These are phyloP conservation scores for Hofmannophila pseudospretella DNA, from an alignment of 2,888 invertebrate species.

Conservation along the genomic window DNA sequence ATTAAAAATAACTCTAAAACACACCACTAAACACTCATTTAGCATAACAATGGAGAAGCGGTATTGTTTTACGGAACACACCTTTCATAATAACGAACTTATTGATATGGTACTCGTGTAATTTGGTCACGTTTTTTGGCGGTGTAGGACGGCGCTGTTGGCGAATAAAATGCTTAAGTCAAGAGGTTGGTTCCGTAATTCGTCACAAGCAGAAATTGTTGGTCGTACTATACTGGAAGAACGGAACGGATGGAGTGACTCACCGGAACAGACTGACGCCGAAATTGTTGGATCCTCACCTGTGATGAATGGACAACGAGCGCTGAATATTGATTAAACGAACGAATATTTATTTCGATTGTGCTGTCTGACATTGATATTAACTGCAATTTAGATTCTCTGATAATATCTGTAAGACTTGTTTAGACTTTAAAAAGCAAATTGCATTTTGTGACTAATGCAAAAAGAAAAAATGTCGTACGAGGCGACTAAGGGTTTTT, in stretches of 20 bases:
- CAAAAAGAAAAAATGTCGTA: no score
- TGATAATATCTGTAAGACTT: background rate
- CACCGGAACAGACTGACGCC: conserved; percentile 64
- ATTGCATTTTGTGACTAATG: no score
- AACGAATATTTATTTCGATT: conserved; percentile 11
- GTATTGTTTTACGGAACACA: conserved; percentile 20
- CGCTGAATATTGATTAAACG: conserved; percentile 46
- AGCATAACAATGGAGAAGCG: conserved; percentile 49
- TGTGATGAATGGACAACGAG: conserved; percentile 37
- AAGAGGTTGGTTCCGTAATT: no score
- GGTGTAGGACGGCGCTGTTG: no score
- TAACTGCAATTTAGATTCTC: background rate
- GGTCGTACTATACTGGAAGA: background rate
- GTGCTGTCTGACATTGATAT: no score
- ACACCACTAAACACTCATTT: conserved; percentile 35
- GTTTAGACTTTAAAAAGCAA: no score
- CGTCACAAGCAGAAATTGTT: no score
- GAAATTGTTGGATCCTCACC: conserved; percentile 54
- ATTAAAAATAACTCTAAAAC: conserved; percentile 42
- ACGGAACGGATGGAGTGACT: conserved; percentile 27
- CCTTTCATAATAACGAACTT: background rate
- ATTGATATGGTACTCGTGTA: no score
- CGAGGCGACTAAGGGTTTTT: no score
- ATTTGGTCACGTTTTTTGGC: no score
- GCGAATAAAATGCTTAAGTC: no score